Conservation (phyloP, 2,797 vertebrate genomes). For the Bryconaethiops microstoma region DNA sequence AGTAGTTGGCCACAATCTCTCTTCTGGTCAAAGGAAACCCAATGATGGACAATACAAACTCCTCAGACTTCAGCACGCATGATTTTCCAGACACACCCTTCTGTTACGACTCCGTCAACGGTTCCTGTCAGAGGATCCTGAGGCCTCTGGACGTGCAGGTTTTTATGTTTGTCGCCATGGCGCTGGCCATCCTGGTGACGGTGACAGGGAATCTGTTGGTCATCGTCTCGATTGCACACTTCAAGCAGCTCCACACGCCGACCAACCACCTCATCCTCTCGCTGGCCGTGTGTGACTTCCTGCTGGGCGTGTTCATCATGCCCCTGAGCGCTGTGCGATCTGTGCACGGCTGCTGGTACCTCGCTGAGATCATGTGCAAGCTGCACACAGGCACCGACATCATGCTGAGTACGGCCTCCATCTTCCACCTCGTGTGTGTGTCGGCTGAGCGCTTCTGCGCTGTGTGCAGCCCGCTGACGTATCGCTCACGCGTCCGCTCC, state of each 20-base stretch:
- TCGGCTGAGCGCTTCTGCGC: conserved; percentile 70
- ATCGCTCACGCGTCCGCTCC: conserved; percentile 36
- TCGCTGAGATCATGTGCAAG: conserved; percentile 66
- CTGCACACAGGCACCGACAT: conserved; percentile 73
- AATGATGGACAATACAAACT: conserved; percentile 27
- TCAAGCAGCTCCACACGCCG: conserved; percentile 72
- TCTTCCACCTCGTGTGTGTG: conserved; percentile 75
- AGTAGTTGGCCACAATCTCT: not conserved
- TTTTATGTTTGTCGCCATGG: conserved; percentile 45
- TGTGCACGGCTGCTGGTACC: conserved; percentile 72
- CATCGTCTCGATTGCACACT: conserved; percentile 69
- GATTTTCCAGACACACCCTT: not conserved
- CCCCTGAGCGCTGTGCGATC: conserved; percentile 67
- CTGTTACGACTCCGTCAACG: conserved; percentile 51
- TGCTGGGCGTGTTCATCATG: conserved; percentile 67
- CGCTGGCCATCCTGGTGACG: conserved; percentile 30
- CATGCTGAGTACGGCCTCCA: conserved; percentile 68
- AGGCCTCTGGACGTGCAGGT: conserved; percentile 16
- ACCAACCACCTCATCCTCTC: conserved; percentile 73
- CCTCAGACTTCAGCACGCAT: not conserved
- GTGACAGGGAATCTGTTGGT: conserved; percentile 71
- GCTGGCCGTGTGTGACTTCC: conserved; percentile 68
- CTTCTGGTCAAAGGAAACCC: not conserved
- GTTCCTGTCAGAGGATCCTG: conserved; percentile 45
- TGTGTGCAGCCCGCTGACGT: conserved; percentile 53